phyloP scores from a whole-genome alignment of 2,888 invertebrate genomes.

The Lingula anatina region DNA sequence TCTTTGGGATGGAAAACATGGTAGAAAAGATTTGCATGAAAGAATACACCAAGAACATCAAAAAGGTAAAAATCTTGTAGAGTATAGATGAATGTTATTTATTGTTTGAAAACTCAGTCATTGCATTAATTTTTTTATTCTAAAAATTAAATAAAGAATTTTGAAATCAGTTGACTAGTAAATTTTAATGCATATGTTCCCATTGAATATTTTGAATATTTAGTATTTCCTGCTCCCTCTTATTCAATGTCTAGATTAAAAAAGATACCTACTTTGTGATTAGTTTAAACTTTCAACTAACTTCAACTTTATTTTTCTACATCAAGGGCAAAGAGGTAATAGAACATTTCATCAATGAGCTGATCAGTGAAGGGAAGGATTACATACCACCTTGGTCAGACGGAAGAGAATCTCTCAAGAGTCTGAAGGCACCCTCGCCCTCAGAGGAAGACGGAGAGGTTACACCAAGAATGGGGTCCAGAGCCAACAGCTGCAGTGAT shows the following conservation, averaged over 20 bases:
- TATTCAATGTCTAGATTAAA: too few species aligned
- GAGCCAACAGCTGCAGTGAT: neutral
- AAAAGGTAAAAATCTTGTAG: slow-evolving; percentile 59
- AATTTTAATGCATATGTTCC: too few species aligned
- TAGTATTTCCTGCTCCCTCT: too few species aligned
- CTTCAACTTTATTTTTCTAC: too few species aligned
- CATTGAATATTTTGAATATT: too few species aligned
- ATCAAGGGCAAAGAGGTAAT: slow-evolving; percentile 95
- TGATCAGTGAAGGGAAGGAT: slow-evolving; percentile 70
- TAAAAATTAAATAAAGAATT: neutral
- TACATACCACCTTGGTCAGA: slow-evolving; percentile 62
- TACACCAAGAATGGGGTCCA: neutral
- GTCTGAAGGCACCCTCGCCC: slow-evolving; percentile 5
- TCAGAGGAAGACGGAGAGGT: slow-evolving; percentile 16
- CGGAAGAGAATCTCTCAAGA: slow-evolving; percentile 2
- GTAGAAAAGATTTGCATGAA: slow-evolving; percentile 95
- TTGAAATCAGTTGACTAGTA: neutral
- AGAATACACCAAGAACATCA: slow-evolving; percentile 83
- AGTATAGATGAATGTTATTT: slow-evolving; percentile 4
- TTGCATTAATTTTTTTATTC: neutral
- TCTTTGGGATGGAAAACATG: slow-evolving; percentile 89
- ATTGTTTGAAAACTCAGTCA: slow-evolving; percentile 1
- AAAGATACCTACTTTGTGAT: too few species aligned
- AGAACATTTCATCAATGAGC: slow-evolving; percentile 77
- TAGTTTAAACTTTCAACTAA: too few species aligned